These are phyloP conservation scores for Puntigrus tetrazona DNA, from an alignment of 2,113 vertebrate genomes.

Conservation along the genomic window DNA sequence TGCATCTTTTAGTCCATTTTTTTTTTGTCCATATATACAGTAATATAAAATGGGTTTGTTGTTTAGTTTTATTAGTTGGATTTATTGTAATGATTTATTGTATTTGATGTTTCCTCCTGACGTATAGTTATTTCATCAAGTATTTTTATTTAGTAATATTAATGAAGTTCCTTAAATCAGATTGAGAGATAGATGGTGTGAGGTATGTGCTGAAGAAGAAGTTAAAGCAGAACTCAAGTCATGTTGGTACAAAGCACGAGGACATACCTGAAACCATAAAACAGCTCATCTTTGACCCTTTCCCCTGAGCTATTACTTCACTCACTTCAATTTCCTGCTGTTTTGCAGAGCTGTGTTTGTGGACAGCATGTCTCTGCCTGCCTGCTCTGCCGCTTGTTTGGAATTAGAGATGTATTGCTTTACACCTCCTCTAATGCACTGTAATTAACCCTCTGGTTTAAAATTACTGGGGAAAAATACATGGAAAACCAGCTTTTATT, in stretches of 20 bases:
- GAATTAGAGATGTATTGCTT: neutral
- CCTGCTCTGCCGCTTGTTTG: neutral
- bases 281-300: conserved; percentile 3
- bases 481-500: neutral
- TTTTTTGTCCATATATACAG: no score
- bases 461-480: neutral
- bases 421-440: neutral
- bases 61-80: no score
- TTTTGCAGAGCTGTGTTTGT: neutral
- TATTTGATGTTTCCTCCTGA: no score
- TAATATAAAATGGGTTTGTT: no score
- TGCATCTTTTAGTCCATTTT: no score
- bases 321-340: neutral
- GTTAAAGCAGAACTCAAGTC: conserved; percentile 41
- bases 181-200: neutral
- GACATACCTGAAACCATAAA: conserved; percentile 37
- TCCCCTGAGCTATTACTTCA: neutral
- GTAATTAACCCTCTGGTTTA: neutral
- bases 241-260: conserved; percentile 58
- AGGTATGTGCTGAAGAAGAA: neutral
- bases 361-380: conserved; percentile 14
- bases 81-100: no score
- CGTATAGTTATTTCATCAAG: no score
- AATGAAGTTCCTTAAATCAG: no score
- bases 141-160: no score